Base-by-base conservation (phyloP, 2,888 invertebrate species). In the Heliconius hortense region DNA sequence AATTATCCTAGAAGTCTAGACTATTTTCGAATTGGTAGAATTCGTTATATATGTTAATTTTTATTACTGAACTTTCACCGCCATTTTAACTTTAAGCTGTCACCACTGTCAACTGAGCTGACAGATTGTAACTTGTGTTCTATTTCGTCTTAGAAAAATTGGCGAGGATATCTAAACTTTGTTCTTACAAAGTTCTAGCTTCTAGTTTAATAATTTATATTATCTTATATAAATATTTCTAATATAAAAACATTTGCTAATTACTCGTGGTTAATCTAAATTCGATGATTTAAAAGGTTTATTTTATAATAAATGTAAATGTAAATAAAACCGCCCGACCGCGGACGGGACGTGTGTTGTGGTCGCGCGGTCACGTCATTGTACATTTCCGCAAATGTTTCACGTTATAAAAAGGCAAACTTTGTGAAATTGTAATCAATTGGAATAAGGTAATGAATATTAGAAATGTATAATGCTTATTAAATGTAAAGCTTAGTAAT, bases 321-420 rank as follows among this genome's bases (percentile, higher is more conserved):
- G 56, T 69, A 31, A 69, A 69, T 56, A 69, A 56, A 69, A 56
- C 68, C 69, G 56, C 31, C n/a, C n/a, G 69, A 69, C 69, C 31
- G 7, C 31, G n/a, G 13, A n/a, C 69, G 31, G 53, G 69, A 8
- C 53, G 31, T 68, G 69, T 69, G 69, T 56, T 69, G 56, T 56
- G 69, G 69, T 69, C 53, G 2, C 24, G 56, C 56, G 69, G 56
- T 56, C 53, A 31, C 31, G 56, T n/a, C 69, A 8, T 35, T 13
- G n/a, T 56, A 56, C n/a, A 56, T 56, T 28, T 68, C 18, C 31
- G 4, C 31, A n/a, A 69, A 69, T 31, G 56, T 35, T 56, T 31
- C 15, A 69, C 15, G 24, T 35, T 69, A 15, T 56, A 56, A 31
- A 35, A 69, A 56, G n/a, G 15, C 15, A 69, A 35, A 31, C 13